Conservation (phyloP, 2,888 invertebrate species). For the Heliconius sara region DNA sequence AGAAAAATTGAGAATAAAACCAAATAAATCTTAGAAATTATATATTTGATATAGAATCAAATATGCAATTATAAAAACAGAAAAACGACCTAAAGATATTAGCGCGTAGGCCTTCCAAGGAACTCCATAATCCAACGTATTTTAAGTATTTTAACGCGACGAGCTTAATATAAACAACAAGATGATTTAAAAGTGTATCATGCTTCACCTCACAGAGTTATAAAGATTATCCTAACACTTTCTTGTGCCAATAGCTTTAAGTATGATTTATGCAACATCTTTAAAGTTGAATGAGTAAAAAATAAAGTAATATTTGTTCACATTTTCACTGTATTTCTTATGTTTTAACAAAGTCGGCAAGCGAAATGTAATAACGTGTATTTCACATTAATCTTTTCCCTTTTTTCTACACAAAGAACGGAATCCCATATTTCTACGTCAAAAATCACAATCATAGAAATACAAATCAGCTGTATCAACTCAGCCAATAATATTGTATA, state of each 20-base stretch:
- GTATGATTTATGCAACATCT: background rate
- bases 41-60: background rate
- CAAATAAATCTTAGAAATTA: background rate
- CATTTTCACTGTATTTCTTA: background rate
- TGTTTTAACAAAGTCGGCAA: background rate
- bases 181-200: background rate
- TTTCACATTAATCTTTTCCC: too few species aligned
- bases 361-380: too few species aligned
- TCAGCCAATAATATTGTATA: background rate
- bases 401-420: background rate
- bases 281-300: background rate
- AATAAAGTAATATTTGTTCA: background rate
- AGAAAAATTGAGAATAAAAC: background rate
- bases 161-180: background rate
- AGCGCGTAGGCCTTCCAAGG: background rate
- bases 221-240: slow-evolving; percentile 9
- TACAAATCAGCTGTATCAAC: background rate
- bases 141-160: background rate
- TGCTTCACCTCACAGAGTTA: background rate
- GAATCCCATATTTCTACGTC: background rate
- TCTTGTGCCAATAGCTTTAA: background rate
- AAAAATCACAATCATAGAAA: too few species aligned
- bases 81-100: background rate
- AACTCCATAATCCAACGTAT: background rate
- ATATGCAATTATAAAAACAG: background rate